phyloP scores from a whole-genome alignment of 2,113 vertebrate species.

The Azemiops feae region DNA sequence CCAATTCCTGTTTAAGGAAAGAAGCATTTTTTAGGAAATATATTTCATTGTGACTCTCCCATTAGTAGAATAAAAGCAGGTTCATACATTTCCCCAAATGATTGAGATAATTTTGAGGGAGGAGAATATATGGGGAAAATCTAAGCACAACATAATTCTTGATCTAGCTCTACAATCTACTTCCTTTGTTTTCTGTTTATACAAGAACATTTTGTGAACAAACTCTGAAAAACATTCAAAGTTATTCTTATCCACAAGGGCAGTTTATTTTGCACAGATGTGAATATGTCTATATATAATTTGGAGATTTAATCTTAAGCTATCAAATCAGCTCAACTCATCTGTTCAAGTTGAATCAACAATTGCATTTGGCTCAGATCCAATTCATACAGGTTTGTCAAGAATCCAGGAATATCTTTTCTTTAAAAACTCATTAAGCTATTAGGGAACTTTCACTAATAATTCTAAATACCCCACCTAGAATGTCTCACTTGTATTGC shows the following conservation, averaged over 20 bases:
- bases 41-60: accelerated
- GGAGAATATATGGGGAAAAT: not conserved
- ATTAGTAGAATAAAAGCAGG: not conserved
- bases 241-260: not conserved
- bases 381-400: not conserved
- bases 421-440: not conserved
- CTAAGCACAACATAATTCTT: not conserved
- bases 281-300: not conserved
- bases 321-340: not conserved
- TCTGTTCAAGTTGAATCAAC: not conserved
- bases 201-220: not conserved
- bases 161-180: not conserved
- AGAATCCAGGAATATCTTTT: not conserved
- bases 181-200: not conserved
- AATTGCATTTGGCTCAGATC: not conserved
- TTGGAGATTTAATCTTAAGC: not conserved
- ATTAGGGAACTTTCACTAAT: not conserved
- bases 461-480: not conserved
- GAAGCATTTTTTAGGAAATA: constrained; percentile 24
- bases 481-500: constrained; percentile 3
- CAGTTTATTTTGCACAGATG: not conserved
- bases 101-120: not conserved
- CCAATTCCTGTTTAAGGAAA: constrained; percentile 68
- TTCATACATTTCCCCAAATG: not conserved
- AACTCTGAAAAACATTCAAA: not conserved